Evolutionary conservation across 2,888 invertebrate genomes (phyloP).

Genomic region (Myathropa florea): DNA sequence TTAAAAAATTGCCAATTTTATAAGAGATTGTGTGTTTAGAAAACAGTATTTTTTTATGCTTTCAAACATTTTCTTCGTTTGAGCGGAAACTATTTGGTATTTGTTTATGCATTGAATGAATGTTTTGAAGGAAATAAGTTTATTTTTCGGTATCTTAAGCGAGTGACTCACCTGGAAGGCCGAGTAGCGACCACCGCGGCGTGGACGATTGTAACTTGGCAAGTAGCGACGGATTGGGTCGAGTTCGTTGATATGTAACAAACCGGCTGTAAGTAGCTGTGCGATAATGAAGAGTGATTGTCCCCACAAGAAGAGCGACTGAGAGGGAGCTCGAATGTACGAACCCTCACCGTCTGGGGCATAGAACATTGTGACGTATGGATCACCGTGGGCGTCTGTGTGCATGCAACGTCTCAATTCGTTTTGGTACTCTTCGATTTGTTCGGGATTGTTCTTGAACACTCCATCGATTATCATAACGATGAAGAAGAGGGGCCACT

Average conservation of each 20-base stretch:
- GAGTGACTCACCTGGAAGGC: constrained; percentile 92
- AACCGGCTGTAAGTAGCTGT: constrained; percentile 92
- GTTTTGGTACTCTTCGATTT: constrained; percentile 95
- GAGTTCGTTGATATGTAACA: constrained; percentile 95
- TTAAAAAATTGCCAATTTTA: constrained; percentile 35
- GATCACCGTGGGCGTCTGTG: constrained; percentile 92
- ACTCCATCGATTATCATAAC: constrained; percentile 98
- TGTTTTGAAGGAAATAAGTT: not conserved
- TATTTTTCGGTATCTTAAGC: not conserved
- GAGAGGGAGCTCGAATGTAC: constrained; percentile 79
- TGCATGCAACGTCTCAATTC: constrained; percentile 90
- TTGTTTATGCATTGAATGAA: constrained; percentile 31
- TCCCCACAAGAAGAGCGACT: constrained; percentile 93
- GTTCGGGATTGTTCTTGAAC: constrained; percentile 91
- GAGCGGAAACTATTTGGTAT: constrained; percentile 13
- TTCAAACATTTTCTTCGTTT: constrained; percentile 8
- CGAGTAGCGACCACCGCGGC: constrained; percentile 95
- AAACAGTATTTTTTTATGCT: not conserved
- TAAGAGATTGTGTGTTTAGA: not conserved
- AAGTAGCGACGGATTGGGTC: constrained; percentile 97
- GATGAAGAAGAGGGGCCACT: constrained; percentile 98
- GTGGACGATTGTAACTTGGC: constrained; percentile 96
- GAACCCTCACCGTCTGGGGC: constrained; percentile 80
- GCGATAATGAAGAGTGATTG: constrained; percentile 97
- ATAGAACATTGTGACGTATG: constrained; percentile 96